Evolutionary conservation across 1,140 invertebrate genomes (phyloP).

Genomic region (Apolygus lucorum): DNA sequence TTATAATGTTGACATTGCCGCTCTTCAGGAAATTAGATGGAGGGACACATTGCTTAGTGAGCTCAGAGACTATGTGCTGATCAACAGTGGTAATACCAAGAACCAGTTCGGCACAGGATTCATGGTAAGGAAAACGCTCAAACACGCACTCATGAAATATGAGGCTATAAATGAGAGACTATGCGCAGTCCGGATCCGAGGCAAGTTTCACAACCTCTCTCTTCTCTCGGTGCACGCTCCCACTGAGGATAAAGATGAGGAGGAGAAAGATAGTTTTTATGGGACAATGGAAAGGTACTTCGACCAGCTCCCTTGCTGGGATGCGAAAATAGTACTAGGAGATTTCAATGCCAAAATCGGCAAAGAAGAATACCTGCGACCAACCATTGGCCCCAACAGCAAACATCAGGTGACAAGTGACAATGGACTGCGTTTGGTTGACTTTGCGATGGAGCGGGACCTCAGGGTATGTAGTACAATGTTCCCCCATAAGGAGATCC

Average conservation of each 20-base stretch:
- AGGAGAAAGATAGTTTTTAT: conserved; percentile 28
- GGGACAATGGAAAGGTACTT: conserved; percentile 10
- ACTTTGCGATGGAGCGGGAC: conserved; percentile 28
- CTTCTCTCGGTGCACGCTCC: too few relatives aligned
- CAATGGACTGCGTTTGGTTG: conserved; percentile 29
- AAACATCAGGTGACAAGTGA: conserved; percentile 31
- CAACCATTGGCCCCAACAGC: conserved; percentile 31
- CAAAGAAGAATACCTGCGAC: conserved; percentile 5
- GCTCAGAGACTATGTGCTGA: conserved; percentile 10
- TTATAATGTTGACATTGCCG: conserved; percentile 30
- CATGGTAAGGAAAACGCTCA: conserved; percentile 17
- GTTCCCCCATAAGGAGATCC: conserved; percentile 30
- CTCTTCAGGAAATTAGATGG: conserved; percentile 30
- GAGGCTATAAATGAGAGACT: conserved; percentile 25
- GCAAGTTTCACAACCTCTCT: conserved; percentile 24
- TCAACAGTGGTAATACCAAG: conserved; percentile 13
- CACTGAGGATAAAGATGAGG: conserved; percentile 23
- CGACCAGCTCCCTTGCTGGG: conserved; percentile 6
- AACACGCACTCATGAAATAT: conserved; percentile 16
- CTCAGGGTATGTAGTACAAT: conserved; percentile 29
- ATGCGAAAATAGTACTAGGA: conserved; percentile 27
- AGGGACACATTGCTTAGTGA: conserved; percentile 12
- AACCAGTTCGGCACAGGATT: conserved; percentile 21
- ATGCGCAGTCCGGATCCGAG: conserved; percentile 21
- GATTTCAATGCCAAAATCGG: conserved; percentile 29